Evolutionary conservation across 2,888 invertebrate genomes (phyloP), one percentile per base, ranked within the genome.

Genomic region (Hermodice carunculata): DNA sequence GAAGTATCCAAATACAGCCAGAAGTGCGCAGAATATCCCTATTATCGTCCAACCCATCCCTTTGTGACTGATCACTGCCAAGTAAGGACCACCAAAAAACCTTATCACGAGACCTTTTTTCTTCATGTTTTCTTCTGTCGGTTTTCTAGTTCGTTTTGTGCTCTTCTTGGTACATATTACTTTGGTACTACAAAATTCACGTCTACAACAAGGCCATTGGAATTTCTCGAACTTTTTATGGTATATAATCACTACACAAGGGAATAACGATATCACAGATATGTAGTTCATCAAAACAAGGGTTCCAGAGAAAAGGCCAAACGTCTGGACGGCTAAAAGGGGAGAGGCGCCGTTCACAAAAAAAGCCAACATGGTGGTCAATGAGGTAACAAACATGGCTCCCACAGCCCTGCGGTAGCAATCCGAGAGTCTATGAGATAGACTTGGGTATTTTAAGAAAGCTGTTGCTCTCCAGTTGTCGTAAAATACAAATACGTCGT

Each of bases 401-500:
- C 76, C 71, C 5, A 80, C 70, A 2, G 82, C 81, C 58, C 73
- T 74, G 3, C 79, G 64, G 71, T 80, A 83, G 63, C 79, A 79
- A 32, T 77, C 78, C 3, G 78, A 78, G 6, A 83, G 63, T 32
- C 83, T 63, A 57, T 78, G 77, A 3, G 76, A 78, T 29, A 78
- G 49, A 3, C 51, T 53, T 24, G 48, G 34, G 48, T 76, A 77
- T n/a, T n/a, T n/a, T n/a, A n/a, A 67, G 43, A 76, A 71, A 17
- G 70, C 75, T 1, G 81, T 76, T 6, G 75, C 74, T 24, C 80
- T 69, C 83, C 83, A 83, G 1, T 78, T 80, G 63, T 83, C 83
- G 51, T 74, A 77, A 62, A 81, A 84, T 28, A 84, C 81, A 69
- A 83, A 84, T 22, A 84, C 71, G 63, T 83, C 80, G 61, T 83